Base-by-base conservation (phyloP, 2,113 vertebrate species). In the Perca flavescens region DNA sequence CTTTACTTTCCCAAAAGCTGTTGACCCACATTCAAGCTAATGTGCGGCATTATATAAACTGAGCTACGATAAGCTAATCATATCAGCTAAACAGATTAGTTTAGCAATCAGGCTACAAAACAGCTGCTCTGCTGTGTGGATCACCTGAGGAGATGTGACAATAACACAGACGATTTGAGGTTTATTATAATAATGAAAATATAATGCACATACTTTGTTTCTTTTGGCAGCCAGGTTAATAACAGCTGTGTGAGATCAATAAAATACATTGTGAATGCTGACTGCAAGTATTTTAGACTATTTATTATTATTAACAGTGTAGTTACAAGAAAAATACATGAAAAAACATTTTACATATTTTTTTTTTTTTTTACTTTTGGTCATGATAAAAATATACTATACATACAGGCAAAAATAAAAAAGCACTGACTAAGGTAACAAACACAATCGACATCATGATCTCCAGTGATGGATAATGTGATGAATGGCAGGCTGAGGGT, bases 361-460 rank as follows among this genome's bases (percentile, higher is more conserved):
- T 77, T 87, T 82, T 69, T 83, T 70, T 79, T 87, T 82, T 72
- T 83, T 67, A 82, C 17, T 9, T 94, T 95, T 94, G 92, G 93
- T 94, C 93, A 79, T 89, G 74, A 78, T 87, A 93, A 77, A 93
- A 93, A 92, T 10, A 86, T 74, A 90, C 81, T 84, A 86, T 90
- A 84, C 64, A 86, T 34, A 11, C 40, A 89, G 21, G 86, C 54
- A 90, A 60, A 79, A 78, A 73, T 43, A 36, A 89, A 86, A 90
- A 88, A 43, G 21, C 36, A 79, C 14, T 28, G 2, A 89, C 71
- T 82, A 72, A 85, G 15, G 66, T 58, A 63, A 66, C 74, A 68
- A 66, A 58, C 67, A 66, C 49, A 80, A 12, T 53, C 83, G 43
- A 61, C 86, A 75, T 87, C 84, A 88, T 87, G 88, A 91, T 91